Conservation (phyloP, 2,113 vertebrate genomes). For the human region DNA sequence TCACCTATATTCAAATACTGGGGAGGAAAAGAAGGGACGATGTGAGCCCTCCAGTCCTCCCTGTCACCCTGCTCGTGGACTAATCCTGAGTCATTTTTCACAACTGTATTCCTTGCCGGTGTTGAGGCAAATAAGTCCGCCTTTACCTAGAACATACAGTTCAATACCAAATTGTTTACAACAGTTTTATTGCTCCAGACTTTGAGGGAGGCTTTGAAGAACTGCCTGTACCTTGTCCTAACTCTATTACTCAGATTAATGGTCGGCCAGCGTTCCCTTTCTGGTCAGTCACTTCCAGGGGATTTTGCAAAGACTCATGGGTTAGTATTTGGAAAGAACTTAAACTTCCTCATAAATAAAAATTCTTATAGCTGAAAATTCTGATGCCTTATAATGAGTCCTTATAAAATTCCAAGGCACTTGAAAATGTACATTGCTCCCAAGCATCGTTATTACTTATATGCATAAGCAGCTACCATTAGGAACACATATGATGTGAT, state of each 20-base stretch:
- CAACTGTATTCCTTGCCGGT: neutral
- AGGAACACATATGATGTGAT: neutral
- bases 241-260: neutral
- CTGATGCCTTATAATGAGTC: neutral
- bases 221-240: neutral
- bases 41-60: too few species aligned
- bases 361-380: neutral
- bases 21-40: fast-evolving
- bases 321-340: neutral
- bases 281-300: neutral
- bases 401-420: neutral
- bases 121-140: neutral
- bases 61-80: neutral
- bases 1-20: neutral
- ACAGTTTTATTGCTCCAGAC: neutral
- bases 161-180: neutral
- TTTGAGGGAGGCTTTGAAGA: fast-evolving
- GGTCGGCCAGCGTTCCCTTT: fast-evolving
- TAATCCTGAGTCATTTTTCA: neutral
- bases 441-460: too few species aligned
- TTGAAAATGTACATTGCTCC: neutral
- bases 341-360: neutral
- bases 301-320: neutral
- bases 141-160: neutral
- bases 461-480: neutral